Base-by-base conservation (phyloP, 2,888 invertebrate species). In the Xylophagus ater region DNA sequence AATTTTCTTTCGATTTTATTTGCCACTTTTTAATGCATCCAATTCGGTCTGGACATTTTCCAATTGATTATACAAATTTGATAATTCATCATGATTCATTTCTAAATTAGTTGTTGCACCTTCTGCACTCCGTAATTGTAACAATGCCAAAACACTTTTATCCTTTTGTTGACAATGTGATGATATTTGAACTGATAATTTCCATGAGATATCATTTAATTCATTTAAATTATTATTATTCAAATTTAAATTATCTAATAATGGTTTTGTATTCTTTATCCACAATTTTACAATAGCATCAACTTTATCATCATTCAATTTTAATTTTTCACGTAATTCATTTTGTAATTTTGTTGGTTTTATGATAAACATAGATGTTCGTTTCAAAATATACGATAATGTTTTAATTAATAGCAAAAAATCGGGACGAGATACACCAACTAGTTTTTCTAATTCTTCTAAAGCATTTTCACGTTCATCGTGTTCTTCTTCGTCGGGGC, bases 141-240 rank as follows among this genome's bases (percentile, higher is more conserved):
- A 49, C 19, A 68, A 61, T 4, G 68, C 69, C 30, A 68, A 55
- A 0, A 71, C 68, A 2, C 61, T 54, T 25, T 64, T 64, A 45
- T 68, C 63, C 40, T 67, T 66, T 35, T 62, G 60, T 40, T 64
- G 61, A 21, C 64, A 57, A 40, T 67, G 65, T 3, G 69, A 68
- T 4, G 69, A 66, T 20, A 66, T 61, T 53, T 72, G 67, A 15
- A 73, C 59, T 52, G 72, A 71, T 2, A 73, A 50, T 43, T 73
- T 68, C 74, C 74, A 74, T 20, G 66, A 62, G 23, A 73, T 59
- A 47, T 69, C 64, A 36, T 71, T 63, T 21, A 74, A 55, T 51
- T 70, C 66, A 51, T 67, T 65, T 14, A 60, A 57, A 38, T 58
- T 57, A 39, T 58, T 59, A 1, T 57, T 55, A 30, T 56, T 56